A percentile compares a stretch with the other conserved stretches of the same genome.
Evolutionary conservation across 2,888 invertebrate species (phyloP).

Genomic region (Cremastinae sp.): DNA sequence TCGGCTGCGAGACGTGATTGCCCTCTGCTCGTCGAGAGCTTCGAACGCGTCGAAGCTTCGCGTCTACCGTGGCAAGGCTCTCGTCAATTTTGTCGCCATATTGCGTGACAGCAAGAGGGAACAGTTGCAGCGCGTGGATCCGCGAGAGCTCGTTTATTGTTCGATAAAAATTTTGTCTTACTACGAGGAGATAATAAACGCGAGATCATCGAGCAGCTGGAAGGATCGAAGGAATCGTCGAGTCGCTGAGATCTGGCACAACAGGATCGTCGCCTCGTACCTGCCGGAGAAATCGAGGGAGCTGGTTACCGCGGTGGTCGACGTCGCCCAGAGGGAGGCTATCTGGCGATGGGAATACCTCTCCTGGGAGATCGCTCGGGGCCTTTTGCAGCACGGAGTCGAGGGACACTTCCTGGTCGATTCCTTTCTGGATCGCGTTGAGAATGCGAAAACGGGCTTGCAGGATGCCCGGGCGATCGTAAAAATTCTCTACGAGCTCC

Average conservation of each 20-base stretch:
- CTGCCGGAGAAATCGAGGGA: slow-evolving; percentile 68
- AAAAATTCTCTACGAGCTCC: slow-evolving; percentile 81
- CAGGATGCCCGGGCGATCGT: slow-evolving; percentile 80
- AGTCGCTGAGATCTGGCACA: slow-evolving; percentile 68
- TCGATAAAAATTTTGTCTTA: slow-evolving; percentile 68
- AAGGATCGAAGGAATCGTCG: slow-evolving; percentile 66
- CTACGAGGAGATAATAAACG: slow-evolving; percentile 62
- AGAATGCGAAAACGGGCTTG: slow-evolving; percentile 69
- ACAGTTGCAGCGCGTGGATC: slow-evolving; percentile 65
- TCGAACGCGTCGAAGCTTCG: slow-evolving; percentile 29
- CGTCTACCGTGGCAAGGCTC: slow-evolving; percentile 57
- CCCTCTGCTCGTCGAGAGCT: slow-evolving; percentile 32
- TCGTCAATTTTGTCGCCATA: slow-evolving; percentile 64
- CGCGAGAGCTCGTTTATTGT: slow-evolving; percentile 65
- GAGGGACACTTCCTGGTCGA: slow-evolving; percentile 64
- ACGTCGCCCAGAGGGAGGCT: slow-evolving; percentile 77
- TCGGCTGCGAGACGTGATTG: slow-evolving; percentile 65
- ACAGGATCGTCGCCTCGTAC: slow-evolving; percentile 67
- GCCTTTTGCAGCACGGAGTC: slow-evolving; percentile 69
- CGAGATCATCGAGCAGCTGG: slow-evolving; percentile 65
- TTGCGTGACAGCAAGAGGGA: slow-evolving; percentile 61
- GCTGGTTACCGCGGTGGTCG: slow-evolving; percentile 75
- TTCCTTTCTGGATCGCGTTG: slow-evolving; percentile 69
- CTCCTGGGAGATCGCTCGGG: slow-evolving; percentile 75
- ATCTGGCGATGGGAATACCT: slow-evolving; percentile 80